Percentiles rank a stretch among this genome's conserved stretches.
Evolutionary conservation across 2,888 invertebrate genomes (phyloP).

Genomic region (Calliphora vomitoria): DNA sequence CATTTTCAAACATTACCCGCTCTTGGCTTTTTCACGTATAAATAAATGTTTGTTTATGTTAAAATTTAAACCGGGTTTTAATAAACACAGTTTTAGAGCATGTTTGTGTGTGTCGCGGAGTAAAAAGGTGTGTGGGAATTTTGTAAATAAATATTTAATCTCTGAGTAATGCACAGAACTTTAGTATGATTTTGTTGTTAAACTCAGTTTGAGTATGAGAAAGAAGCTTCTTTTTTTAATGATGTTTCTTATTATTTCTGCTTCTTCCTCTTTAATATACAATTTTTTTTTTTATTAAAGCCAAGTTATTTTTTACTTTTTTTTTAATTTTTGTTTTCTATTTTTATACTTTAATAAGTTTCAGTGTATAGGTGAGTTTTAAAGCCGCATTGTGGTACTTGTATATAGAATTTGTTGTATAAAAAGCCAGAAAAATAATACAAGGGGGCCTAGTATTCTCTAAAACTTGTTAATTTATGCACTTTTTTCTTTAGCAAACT

Average conservation of each 20-base stretch:
- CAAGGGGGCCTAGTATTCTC: background rate
- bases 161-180: constrained; percentile 62
- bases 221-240: constrained; percentile 37
- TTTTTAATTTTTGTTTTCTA: constrained; percentile 33
- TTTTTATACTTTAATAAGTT: constrained; percentile 43
- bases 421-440: constrained; percentile 41
- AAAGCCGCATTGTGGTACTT: constrained; percentile 55
- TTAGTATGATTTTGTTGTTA: background rate
- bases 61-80: constrained; percentile 63
- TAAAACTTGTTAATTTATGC: constrained; percentile 66
- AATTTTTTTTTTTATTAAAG: constrained; percentile 37
- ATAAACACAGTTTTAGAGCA: constrained; percentile 39
- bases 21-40: constrained; percentile 22
- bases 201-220: constrained; percentile 32
- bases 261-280: constrained; percentile 21
- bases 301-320: constrained; percentile 53
- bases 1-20: background rate
- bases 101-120: background rate
- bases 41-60: constrained; percentile 45
- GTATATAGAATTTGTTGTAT: constrained; percentile 33
- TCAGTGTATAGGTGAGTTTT: constrained; percentile 50
- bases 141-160: constrained; percentile 56
- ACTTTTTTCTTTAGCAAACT: constrained; percentile 49
- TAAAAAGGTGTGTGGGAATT: constrained; percentile 70
- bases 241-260: constrained; percentile 19